Percentiles rank a stretch among this genome's conserved stretches.
Conservation (phyloP, 2,888 invertebrate species). For the Cyclophora albipunctata region DNA sequence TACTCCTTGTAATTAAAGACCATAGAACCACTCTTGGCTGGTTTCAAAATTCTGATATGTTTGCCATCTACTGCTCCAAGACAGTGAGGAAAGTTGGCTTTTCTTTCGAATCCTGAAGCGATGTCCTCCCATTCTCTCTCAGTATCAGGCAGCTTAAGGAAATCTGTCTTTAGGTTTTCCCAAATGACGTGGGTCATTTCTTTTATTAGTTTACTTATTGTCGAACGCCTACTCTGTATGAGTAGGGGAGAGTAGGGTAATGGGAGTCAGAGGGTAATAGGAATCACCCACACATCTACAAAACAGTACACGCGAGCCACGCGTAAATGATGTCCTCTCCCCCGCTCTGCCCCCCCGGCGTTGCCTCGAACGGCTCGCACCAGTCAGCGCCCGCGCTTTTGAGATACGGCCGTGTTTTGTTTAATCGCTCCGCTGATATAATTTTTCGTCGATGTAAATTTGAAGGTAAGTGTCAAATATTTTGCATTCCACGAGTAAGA, state of each 20-base stretch:
- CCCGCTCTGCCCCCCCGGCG: conserved; percentile 8
- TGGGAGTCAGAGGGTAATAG: conserved; percentile 24
- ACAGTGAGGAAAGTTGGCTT: no score
- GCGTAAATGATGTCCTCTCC: conserved; percentile 13
- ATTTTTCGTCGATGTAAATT: conserved; percentile 16
- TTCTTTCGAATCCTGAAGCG: no score
- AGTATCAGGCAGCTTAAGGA: no score
- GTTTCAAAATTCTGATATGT: no score
- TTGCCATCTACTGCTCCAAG: no score
- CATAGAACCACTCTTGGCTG: no score
- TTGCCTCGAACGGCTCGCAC: conserved; percentile 18
- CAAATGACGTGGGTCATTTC: no score
- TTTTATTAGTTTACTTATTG: no score
- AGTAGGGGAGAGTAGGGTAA: conserved; percentile 24
- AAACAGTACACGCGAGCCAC: conserved; percentile 16
- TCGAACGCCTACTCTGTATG: no score
- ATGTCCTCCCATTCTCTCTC: no score
- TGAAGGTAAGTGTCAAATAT: conserved; percentile 15
- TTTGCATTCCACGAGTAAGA: conserved; percentile 20
- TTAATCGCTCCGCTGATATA: conserved; percentile 19
- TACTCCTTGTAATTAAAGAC: no score
- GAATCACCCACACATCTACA: conserved; percentile 14
- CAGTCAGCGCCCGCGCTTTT: conserved; percentile 15
- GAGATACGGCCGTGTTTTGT: conserved; percentile 23
- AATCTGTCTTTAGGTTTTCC: no score